phyloP scores from a whole-genome alignment of 1,140 invertebrate species.

The Halictus rubicundus region DNA sequence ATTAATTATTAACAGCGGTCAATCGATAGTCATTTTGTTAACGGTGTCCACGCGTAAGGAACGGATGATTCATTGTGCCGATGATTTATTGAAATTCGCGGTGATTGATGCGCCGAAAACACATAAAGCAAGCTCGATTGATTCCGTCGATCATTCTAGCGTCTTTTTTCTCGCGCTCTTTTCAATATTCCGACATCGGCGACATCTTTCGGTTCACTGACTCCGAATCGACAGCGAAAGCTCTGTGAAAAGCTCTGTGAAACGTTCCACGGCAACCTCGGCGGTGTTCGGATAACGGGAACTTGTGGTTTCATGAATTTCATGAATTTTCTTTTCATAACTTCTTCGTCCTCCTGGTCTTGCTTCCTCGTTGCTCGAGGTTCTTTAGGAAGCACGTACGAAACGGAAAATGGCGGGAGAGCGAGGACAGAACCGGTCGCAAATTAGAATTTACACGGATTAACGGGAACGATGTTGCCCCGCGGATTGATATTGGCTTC shows the following conservation, averaged over 20 bases:
- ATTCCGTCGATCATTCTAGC: not conserved
- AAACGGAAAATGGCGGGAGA: not conserved
- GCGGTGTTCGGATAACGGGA: not conserved
- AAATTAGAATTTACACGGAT: not conserved
- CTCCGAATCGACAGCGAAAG: not conserved
- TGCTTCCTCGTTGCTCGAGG: no score
- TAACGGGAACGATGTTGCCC: not conserved
- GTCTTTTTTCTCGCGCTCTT: not conserved
- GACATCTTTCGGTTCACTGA: not conserved
- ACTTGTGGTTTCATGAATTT: not conserved
- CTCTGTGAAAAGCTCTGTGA: not conserved
- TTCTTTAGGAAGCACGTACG: no score
- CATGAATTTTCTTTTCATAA: not conserved
- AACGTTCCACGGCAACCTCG: not conserved
- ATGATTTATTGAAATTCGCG: not conserved
- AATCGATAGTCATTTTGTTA: no score
- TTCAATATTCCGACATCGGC: not conserved
- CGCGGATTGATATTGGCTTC: not conserved
- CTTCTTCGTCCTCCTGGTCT: not conserved
- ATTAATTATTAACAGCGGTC: no score
- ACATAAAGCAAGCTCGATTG: not conserved
- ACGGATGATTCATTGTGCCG: no score
- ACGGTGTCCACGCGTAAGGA: no score
- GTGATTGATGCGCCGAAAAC: slow-evolving; percentile 22
- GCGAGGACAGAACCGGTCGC: not conserved